Evolutionary conservation across 2,113 vertebrate genomes (phyloP).

Genomic region (Murina feae): DNA sequence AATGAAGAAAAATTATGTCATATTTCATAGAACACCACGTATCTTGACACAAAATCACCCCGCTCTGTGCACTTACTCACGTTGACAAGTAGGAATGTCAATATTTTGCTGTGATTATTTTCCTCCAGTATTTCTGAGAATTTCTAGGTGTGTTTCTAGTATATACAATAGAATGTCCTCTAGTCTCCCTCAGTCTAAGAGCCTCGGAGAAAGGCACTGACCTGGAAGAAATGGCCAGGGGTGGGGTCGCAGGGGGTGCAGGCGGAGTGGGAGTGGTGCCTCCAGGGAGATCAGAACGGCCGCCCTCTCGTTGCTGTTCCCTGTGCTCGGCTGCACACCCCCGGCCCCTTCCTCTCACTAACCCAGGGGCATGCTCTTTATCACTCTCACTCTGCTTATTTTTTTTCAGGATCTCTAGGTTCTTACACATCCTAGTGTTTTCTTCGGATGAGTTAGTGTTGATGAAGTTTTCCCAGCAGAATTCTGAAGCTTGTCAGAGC

Average conservation of each 20-base stretch:
- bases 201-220: background rate
- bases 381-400: background rate
- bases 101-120: background rate
- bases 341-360: background rate
- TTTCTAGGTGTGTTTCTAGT: background rate
- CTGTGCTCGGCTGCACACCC: background rate
- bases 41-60: background rate
- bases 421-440: background rate
- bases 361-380: background rate
- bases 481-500: background rate
- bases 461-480: background rate
- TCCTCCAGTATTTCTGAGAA: background rate
- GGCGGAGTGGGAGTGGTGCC: background rate
- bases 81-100: background rate
- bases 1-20: background rate
- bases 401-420: background rate
- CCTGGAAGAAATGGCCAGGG: background rate
- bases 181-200: background rate
- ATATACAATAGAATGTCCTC: background rate
- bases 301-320: background rate
- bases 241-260: too few relatives aligned
- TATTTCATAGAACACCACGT: background rate
- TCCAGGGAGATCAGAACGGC: accelerated
- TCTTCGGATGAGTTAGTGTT: background rate
- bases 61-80: background rate